These are phyloP conservation scores for Acipenser oxyrinchus DNA, from an alignment of 2,797 vertebrate species.

Conservation along the genomic window DNA sequence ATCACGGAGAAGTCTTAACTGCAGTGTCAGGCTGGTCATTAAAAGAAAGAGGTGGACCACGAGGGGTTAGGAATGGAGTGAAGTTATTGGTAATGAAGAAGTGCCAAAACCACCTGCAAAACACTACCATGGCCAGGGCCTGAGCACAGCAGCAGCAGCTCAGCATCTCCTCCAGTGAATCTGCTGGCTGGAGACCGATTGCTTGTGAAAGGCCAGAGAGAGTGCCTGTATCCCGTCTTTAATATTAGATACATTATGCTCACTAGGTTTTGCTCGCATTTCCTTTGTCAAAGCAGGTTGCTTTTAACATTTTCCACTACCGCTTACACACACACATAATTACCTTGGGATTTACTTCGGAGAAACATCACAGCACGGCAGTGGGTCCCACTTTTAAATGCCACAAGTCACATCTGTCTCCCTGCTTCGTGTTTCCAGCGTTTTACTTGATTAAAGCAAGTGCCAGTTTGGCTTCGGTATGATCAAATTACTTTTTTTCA, in stretches of 20 bases:
- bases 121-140: too few relatives aligned
- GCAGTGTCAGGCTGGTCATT: too few relatives aligned
- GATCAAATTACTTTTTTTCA: too few relatives aligned
- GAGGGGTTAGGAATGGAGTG: too few relatives aligned
- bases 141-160: too few relatives aligned
- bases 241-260: not conserved
- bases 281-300: not conserved
- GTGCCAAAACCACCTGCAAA: too few relatives aligned
- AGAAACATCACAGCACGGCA: not conserved
- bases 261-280: not conserved
- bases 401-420: not conserved
- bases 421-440: not conserved
- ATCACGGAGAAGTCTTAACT: too few relatives aligned
- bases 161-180: too few relatives aligned
- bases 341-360: not conserved
- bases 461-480: not conserved
- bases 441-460: not conserved
- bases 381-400: not conserved
- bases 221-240: not conserved
- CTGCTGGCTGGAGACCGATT: not conserved
- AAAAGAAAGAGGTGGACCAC: too few relatives aligned
- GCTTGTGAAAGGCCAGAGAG: not conserved
- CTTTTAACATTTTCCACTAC: constrained; percentile 3
- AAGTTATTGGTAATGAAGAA: too few relatives aligned
- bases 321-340: not conserved